Base-by-base conservation (phyloP, 2,113 vertebrate genomes). In the Hymenochirus boettgeri region DNA sequence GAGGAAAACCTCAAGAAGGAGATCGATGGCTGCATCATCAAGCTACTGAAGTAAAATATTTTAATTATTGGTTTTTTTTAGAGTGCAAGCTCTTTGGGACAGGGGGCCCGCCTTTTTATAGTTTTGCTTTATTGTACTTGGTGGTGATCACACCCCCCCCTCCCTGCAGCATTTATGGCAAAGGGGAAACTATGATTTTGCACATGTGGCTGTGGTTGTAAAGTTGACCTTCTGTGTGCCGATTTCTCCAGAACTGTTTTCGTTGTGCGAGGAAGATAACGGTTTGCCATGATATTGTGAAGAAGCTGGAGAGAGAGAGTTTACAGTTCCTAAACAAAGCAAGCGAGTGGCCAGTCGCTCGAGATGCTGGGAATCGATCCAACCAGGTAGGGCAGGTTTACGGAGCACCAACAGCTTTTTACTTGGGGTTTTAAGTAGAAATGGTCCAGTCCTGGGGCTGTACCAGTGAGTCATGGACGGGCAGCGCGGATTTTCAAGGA, bases 301-400 rank as follows among this genome's bases (percentile, higher is more conserved):
- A 88, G 77, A 92, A 94, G 62, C 73, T 99, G 69, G 89, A 93
- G 82, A 96, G 91, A 66, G n/a, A 91, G 67, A 94, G 91, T 55
- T 73, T 99, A 52, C 82, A 86, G 0, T 88, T 96, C 53, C 91
- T 99, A 76, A 93, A 95, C 0, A 86, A 93, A 57, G 81, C 76
- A 11, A 82, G 96, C 76, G 96, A 17, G 91, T 97, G 0, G 93
- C 93, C 71, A 94, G 91, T 61, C 89, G 89, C 71, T 94, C 94
- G 96, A 99, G 81, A 94, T 94, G 94, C 56, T 99, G 31, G 96
- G 96, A 54, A 92, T 95, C 39, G 94, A 97, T 72, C 93, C 93
- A n/a, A 97, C 57, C 96, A 99, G 91, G 96, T 97, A 81, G 3
- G 17, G 11, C 2, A 4, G 1, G 11, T 42, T 9, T 35, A 35